Evolutionary conservation across 1,140 invertebrate genomes (phyloP), one percentile per base, ranked within the genome.

Genomic region (Antheraea pernyi): DNA sequence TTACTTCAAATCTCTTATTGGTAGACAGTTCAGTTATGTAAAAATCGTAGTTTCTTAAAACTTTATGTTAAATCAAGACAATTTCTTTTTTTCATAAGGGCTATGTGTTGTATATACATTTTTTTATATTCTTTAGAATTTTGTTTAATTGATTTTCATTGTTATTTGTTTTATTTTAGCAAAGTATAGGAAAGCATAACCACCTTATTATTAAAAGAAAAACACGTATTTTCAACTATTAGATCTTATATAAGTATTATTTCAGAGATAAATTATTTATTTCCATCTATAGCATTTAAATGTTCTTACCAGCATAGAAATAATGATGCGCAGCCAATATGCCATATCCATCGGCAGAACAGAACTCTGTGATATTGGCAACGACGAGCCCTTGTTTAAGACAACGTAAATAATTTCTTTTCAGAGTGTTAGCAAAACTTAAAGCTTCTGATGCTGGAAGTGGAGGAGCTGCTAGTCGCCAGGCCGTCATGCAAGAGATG

Each of bases 271-370:
- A 22, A 19, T 22, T 16, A 53, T n/a, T n/a, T n/a, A n/a, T n/a
- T n/a, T n/a, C n/a, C n/a, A n/a, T 11, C 7, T 48, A 13, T 48
- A 48, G 1, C 1, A 53, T 1, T 53, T 7, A 13, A 16, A 53
- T 7, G 2, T 19, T 64, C 69, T 71, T 75, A 92, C 91, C 91
- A 73, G 95, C 86, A 88, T 97, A 97, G 72, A 96, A 95, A 74
- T 98, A 94, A 19, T 97, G 86, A 88, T 98, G 96, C 7, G 95
- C 95, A 19, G 96, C 96, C 39, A 98, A 85, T 61, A 98, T 84
- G 4, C 95, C 93, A 81, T 98, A 98, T 4, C 95, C 93, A 92
- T 98, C 98, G 63, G 94, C 93, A 4, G 95, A 71, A 64, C 85
- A 84, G 80, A 85, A 84, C 76, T 91, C 89, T 0, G 89, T 89